Percentiles rank a stretch among this genome's conserved stretches.
Conservation (phyloP, 2,888 invertebrate species). For the Alloplasta piceator region DNA sequence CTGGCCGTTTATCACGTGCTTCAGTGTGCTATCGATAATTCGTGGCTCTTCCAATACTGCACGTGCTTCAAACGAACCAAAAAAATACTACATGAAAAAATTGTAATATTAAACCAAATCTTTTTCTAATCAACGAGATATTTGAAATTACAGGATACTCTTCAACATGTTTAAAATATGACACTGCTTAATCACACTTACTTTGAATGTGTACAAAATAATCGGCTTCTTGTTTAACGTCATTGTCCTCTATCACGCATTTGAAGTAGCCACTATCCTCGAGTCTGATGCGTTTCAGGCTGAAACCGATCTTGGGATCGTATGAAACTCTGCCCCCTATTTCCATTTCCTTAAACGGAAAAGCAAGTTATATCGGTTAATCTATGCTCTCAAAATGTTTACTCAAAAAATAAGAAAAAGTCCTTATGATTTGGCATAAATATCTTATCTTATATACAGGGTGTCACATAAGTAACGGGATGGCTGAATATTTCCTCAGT, state of each 20-base stretch:
- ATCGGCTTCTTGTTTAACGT: conserved; percentile 26
- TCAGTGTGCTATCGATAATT: conserved; percentile 67
- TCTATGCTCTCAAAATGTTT: too few relatives aligned
- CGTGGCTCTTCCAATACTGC: conserved; percentile 64
- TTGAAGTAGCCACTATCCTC: conserved; percentile 71
- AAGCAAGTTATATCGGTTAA: neutral
- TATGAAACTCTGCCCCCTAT: conserved; percentile 75
- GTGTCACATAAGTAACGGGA: too few relatives aligned
- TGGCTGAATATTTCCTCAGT: too few relatives aligned
- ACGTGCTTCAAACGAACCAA: too few relatives aligned
- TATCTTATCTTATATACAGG: too few relatives aligned
- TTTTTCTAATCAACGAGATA: neutral
- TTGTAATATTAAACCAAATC: too few relatives aligned
- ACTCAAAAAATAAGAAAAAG: too few relatives aligned
- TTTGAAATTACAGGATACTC: neutral
- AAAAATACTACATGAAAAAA: too few relatives aligned
- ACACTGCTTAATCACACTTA: conserved; percentile 41
- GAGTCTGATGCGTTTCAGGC: conserved; percentile 76
- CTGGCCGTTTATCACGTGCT: conserved; percentile 76
- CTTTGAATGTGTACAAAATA: conserved; percentile 60
- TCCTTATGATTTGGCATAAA: too few relatives aligned
- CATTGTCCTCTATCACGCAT: conserved; percentile 59
- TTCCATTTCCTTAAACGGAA: conserved; percentile 72
- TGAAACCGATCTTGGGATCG: conserved; percentile 84
- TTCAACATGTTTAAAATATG: neutral